These are phyloP conservation scores for Venusia cambrica DNA, from an alignment of 2,888 invertebrate genomes.

Conservation along the genomic window DNA sequence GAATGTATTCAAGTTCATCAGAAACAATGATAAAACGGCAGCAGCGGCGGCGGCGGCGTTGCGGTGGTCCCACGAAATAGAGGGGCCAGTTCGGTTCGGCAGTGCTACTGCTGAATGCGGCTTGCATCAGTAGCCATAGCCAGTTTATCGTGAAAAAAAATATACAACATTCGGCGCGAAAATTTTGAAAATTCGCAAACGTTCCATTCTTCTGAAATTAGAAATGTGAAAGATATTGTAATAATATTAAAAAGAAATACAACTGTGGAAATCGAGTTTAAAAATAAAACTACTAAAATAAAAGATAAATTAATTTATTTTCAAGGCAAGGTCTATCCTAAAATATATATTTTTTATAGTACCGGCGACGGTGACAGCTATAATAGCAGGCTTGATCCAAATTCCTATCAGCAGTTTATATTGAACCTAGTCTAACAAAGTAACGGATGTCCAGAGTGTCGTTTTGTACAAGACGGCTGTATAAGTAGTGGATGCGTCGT, in stretches of 20 bases:
- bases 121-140: constrained; percentile 9
- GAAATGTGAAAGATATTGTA: too few relatives aligned
- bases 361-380: too few relatives aligned
- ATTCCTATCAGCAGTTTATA: too few relatives aligned
- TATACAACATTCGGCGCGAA: constrained; percentile 1
- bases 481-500: constrained; percentile 54
- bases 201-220: not conserved
- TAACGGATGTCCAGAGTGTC: constrained; percentile 33
- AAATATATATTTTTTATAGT: too few relatives aligned
- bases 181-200: constrained; percentile 1
- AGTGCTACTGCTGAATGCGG: constrained; percentile 9
- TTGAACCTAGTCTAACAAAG: constrained; percentile 20
- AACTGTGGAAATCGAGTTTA: too few relatives aligned
- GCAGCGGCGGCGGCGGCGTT: too few relatives aligned
- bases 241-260: too few relatives aligned
- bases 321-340: too few relatives aligned
- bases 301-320: too few relatives aligned
- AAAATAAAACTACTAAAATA: too few relatives aligned
- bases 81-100: constrained; percentile 17
- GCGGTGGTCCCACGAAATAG: too few relatives aligned
- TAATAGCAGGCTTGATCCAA: too few relatives aligned
- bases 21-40: constrained; percentile 16
- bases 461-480: constrained; percentile 58
- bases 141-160: constrained; percentile 16
- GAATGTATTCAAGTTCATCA: constrained; percentile 16